These are phyloP conservation scores for Cheumatopsyche charites DNA, from an alignment of 1,140 invertebrate species.

Conservation along the genomic window DNA sequence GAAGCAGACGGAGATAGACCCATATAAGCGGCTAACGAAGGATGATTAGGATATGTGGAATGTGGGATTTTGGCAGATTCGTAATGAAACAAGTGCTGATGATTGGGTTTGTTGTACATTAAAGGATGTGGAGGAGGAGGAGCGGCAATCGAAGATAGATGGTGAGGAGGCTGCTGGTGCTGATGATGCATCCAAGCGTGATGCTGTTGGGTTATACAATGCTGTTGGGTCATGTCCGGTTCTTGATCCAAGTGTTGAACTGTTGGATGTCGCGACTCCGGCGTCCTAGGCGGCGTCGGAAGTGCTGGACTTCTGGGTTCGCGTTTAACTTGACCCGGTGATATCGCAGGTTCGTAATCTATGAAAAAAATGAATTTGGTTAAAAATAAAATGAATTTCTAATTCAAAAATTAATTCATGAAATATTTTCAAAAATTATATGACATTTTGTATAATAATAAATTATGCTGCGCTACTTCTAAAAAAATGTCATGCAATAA, in stretches of 20 bases:
- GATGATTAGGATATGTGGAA: slow-evolving; percentile 48
- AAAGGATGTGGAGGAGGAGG: slow-evolving; percentile 32
- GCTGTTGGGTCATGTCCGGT: slow-evolving; percentile 40
- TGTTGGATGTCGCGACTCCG: slow-evolving; percentile 57
- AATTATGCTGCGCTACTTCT: too few relatives aligned
- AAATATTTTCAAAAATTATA: too few relatives aligned
- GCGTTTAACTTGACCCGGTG: slow-evolving; percentile 64
- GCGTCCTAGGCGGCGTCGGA: slow-evolving; percentile 74
- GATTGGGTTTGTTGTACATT: slow-evolving; percentile 42
- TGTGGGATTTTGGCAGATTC: slow-evolving; percentile 50
- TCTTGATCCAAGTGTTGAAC: slow-evolving; percentile 32
- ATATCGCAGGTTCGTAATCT: slow-evolving; percentile 34
- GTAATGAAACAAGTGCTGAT: slow-evolving; percentile 47
- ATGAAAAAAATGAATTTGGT: not conserved
- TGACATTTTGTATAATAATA: too few relatives aligned
- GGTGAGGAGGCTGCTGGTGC: slow-evolving; percentile 41
- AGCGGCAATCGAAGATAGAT: not conserved
- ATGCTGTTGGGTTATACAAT: slow-evolving; percentile 45
- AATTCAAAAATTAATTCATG: not conserved
- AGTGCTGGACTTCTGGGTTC: slow-evolving; percentile 69
- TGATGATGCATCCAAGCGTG: slow-evolving; percentile 48
- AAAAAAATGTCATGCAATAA: too few relatives aligned
- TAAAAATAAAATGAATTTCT: not conserved
- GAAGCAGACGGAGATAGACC: slow-evolving; percentile 54
- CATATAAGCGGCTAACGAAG: slow-evolving; percentile 55